Conservation (phyloP, 1,140 invertebrate genomes). For the Gyrodactylus bullatarudis region DNA sequence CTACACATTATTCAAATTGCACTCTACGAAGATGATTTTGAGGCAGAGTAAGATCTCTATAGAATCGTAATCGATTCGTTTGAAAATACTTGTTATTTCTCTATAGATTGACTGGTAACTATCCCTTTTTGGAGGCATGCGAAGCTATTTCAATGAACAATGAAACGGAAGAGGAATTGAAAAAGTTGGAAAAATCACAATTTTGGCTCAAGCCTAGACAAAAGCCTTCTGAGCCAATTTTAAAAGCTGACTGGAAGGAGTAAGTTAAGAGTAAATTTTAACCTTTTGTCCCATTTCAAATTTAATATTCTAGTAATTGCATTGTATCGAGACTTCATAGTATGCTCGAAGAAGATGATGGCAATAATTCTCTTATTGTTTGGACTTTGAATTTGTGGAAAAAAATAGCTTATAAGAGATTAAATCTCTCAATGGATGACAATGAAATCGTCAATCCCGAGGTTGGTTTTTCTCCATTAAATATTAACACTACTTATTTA, state of each 20-base stretch:
- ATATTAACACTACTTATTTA: too few species aligned
- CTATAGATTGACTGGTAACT: not conserved
- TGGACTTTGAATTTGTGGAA: not conserved
- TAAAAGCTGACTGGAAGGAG: not conserved
- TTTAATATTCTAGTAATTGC: not conserved
- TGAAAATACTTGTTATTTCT: too few species aligned
- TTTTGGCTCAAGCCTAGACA: not conserved
- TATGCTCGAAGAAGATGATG: not conserved
- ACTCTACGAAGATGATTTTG: not conserved
- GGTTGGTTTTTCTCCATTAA: too few species aligned
- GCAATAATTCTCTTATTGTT: not conserved
- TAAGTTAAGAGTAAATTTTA: not conserved
- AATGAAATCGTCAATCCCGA: too few species aligned
- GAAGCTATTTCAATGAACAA: not conserved
- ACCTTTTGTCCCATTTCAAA: not conserved
- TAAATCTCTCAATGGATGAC: not conserved
- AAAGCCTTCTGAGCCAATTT: not conserved
- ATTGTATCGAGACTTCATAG: not conserved
- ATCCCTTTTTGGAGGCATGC: not conserved
- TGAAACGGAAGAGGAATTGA: not conserved
- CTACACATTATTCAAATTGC: not conserved
- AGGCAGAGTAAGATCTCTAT: too few species aligned
- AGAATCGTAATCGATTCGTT: too few species aligned
- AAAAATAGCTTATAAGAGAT: not conserved
- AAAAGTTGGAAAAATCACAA: not conserved